Percentiles rank a stretch among this genome's conserved stretches.
Evolutionary conservation across 2,113 vertebrate genomes (phyloP).

Genomic region (Pogona vitticeps): DNA sequence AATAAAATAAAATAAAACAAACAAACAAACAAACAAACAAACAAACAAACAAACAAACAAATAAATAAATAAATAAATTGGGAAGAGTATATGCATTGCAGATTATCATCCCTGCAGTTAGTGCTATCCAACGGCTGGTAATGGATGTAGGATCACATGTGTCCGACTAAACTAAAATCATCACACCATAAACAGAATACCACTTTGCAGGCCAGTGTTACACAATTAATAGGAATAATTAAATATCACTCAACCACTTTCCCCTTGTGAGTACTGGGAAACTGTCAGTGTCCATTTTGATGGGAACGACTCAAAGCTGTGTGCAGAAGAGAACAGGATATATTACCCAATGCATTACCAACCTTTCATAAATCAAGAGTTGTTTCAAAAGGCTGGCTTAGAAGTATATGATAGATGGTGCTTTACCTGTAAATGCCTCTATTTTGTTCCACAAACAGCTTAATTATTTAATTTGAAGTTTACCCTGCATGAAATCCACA

Average conservation of each 20-base stretch:
- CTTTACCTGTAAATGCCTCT: conserved; percentile 3
- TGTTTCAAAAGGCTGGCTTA: conserved; percentile 10
- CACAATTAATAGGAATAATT: conserved; percentile 17
- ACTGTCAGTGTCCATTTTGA: not conserved
- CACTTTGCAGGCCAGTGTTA: not conserved
- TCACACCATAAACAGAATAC: not conserved
- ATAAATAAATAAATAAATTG: too few relatives aligned
- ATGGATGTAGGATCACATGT: not conserved
- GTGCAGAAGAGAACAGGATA: not conserved
- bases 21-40: too few relatives aligned
- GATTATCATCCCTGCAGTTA: not conserved
- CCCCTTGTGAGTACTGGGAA: not conserved
- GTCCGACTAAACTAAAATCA: not conserved
- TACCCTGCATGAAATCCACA: conserved; percentile 18
- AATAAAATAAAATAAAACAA: too few relatives aligned
- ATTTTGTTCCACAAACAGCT: conserved; percentile 14
- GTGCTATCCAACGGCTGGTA: not conserved
- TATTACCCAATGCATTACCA: not conserved
- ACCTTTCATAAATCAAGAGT: not conserved
- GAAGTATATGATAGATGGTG: conserved; percentile 15
- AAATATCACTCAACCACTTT: conserved; percentile 8
- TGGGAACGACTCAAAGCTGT: conserved; percentile 7
- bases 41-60: too few relatives aligned
- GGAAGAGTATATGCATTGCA: not conserved
- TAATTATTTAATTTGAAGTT: conserved; percentile 40